phyloP scores from a whole-genome alignment of 2,888 invertebrate species.

The Protodeltote pygarga region DNA sequence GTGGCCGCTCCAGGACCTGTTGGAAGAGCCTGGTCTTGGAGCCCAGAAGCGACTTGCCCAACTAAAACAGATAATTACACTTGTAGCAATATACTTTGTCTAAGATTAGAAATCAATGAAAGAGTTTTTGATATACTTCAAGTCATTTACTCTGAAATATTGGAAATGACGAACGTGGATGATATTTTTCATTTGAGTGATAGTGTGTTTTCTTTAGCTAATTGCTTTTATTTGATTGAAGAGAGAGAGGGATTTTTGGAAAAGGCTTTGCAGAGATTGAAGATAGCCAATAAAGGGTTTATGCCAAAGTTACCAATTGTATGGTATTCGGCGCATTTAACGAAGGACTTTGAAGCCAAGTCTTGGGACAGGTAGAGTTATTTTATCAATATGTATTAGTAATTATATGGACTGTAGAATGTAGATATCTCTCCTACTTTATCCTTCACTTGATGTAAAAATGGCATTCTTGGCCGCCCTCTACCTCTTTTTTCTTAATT shows the following conservation, averaged over 20 bases:
- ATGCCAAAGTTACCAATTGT: slow-evolving; percentile 87
- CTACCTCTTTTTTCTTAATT: too few relatives aligned
- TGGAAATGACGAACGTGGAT: slow-evolving; percentile 90
- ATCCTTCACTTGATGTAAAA: too few relatives aligned
- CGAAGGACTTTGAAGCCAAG: slow-evolving; percentile 74
- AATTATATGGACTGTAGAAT: too few relatives aligned
- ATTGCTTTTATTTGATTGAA: slow-evolving; percentile 90
- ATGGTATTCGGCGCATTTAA: slow-evolving; percentile 90
- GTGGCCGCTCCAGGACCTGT: slow-evolving; percentile 95
- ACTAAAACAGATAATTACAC: slow-evolving; percentile 54
- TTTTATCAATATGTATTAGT: neutral
- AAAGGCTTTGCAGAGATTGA: slow-evolving; percentile 87
- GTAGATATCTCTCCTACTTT: too few relatives aligned
- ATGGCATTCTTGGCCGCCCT: too few relatives aligned
- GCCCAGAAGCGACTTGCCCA: slow-evolving; percentile 82
- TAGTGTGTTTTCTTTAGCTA: slow-evolving; percentile 89
- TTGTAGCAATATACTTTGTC: slow-evolving; percentile 92
- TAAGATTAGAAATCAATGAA: slow-evolving; percentile 91
- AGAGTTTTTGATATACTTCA: slow-evolving; percentile 90
- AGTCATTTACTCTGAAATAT: slow-evolving; percentile 90
- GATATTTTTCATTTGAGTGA: slow-evolving; percentile 94
- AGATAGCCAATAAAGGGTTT: slow-evolving; percentile 86
- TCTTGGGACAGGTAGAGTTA: slow-evolving; percentile 77
- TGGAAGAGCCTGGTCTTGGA: slow-evolving; percentile 94
- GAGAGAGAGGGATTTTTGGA: slow-evolving; percentile 91